phyloP scores from a whole-genome alignment of 1,140 invertebrate species.

The Neodiprion lecontei region DNA sequence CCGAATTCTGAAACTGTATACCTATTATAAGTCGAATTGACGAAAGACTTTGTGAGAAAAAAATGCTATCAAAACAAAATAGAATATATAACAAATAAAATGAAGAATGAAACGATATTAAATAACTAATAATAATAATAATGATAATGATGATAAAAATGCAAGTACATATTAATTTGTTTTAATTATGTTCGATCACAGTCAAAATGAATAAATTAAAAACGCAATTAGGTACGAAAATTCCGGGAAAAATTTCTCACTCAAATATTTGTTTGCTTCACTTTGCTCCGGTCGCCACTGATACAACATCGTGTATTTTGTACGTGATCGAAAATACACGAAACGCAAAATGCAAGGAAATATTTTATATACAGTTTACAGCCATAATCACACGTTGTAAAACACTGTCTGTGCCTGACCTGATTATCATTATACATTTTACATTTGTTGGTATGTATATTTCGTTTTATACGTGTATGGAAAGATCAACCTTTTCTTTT shows the following conservation, averaged over 20 bases:
- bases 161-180: neutral
- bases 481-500: neutral
- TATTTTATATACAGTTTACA: no score
- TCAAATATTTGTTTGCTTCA: no score
- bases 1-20: no score
- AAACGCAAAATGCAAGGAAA: neutral
- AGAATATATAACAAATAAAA: no score
- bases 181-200: neutral
- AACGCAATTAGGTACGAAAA: no score
- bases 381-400: neutral
- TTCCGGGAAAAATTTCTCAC: neutral
- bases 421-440: conserved; percentile 33
- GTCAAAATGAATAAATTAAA: neutral
- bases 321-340: neutral
- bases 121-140: no score
- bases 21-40: no score
- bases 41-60: no score
- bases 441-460: conserved; percentile 24
- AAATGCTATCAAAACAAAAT: no score
- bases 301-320: conserved; percentile 3
- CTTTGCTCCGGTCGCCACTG: no score
- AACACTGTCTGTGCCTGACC: conserved; percentile 53
- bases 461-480: neutral
- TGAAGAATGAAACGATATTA: no score
- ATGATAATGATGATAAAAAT: neutral